phyloP scores from a whole-genome alignment of 2,888 invertebrate genomes.

The Synanthedon formicaeformis region DNA sequence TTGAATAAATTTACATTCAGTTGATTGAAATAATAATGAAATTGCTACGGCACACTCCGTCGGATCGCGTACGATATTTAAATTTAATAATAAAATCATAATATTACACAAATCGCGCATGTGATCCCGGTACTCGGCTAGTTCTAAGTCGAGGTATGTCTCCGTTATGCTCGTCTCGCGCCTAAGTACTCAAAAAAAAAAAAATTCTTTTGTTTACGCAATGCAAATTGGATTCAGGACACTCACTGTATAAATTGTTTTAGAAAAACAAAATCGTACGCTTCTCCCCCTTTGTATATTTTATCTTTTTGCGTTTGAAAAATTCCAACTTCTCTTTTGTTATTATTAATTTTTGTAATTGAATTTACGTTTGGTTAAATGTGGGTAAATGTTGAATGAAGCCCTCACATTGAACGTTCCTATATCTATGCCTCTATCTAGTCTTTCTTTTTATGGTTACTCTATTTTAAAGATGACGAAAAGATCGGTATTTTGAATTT shows the following conservation, averaged over 20 bases:
- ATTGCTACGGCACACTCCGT: slow-evolving; percentile 62
- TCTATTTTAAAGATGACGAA: too few relatives aligned
- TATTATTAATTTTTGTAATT: too few relatives aligned
- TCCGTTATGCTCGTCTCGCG: too few relatives aligned
- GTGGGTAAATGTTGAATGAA: too few relatives aligned
- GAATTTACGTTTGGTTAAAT: too few relatives aligned
- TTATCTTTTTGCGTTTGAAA: too few relatives aligned
- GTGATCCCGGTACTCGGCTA: slow-evolving; percentile 16
- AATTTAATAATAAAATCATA: slow-evolving; percentile 68
- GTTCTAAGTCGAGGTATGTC: too few relatives aligned
- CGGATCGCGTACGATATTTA: slow-evolving; percentile 62
- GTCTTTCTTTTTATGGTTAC: too few relatives aligned
- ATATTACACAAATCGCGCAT: slow-evolving; percentile 59
- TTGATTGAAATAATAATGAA: slow-evolving; percentile 72
- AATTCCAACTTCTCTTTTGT: too few relatives aligned
- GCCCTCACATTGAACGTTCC: too few relatives aligned
- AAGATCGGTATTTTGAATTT: too few relatives aligned
- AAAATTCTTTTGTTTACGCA: slow-evolving; percentile 31
- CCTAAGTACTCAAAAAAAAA: slow-evolving; percentile 27
- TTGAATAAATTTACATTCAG: slow-evolving; percentile 71
- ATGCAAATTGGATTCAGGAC: slow-evolving; percentile 22
- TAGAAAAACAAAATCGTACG: not conserved
- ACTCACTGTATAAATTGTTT: not conserved
- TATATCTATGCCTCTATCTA: too few relatives aligned
- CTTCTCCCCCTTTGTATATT: not conserved